A percentile compares a stretch with the other conserved stretches of the same genome.
phyloP scores from a whole-genome alignment of 2,113 vertebrate genomes.

The Axis porcinus region DNA sequence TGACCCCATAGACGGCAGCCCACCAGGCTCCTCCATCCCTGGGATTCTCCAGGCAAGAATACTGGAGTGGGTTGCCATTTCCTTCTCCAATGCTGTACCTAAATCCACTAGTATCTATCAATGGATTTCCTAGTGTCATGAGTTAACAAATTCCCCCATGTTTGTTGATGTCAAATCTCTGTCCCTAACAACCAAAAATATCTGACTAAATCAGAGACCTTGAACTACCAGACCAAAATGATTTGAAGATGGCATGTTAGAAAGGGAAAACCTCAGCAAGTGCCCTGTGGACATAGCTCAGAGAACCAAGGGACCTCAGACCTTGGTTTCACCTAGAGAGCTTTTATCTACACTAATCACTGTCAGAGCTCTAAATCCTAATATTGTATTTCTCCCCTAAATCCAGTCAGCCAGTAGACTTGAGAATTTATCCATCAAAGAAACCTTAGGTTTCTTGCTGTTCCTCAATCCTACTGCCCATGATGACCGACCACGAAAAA shows the following conservation, averaged over 20 bases:
- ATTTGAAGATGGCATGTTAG: not conserved
- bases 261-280: not conserved
- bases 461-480: not conserved
- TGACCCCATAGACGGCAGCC: no score
- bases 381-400: not conserved
- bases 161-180: not conserved
- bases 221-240: not conserved
- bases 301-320: not conserved
- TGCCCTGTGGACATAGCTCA: fast-evolving
- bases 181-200: not conserved
- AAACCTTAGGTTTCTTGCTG: not conserved
- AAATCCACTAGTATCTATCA: not conserved
- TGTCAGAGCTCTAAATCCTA: not conserved
- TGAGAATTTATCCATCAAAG: not conserved
- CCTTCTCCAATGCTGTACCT: not conserved
- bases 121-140: not conserved
- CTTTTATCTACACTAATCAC: not conserved
- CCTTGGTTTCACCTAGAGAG: not conserved
- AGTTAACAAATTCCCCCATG: not conserved
- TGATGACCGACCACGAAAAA: not conserved
- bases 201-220: not conserved
- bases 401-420: not conserved
- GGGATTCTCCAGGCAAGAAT: no score
- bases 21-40: no score
- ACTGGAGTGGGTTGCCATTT: no score